Evolutionary conservation across 2,888 invertebrate genomes (phyloP).

Genomic region (Pandemis corylana): DNA sequence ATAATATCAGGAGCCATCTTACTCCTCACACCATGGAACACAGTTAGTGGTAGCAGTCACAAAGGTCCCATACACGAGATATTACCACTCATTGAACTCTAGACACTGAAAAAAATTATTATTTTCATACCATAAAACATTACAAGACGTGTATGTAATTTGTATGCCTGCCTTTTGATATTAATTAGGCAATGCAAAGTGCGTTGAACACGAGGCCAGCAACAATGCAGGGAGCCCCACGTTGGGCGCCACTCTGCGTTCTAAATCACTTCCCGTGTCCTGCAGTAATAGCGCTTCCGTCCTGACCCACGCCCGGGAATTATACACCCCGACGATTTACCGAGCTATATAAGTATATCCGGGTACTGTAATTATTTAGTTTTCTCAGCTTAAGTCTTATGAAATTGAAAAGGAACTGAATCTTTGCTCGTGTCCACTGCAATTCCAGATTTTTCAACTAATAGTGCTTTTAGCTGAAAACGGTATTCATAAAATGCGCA

Average conservation of each 20-base stretch:
- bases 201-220: slow-evolving; percentile 31
- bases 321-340: slow-evolving; percentile 56
- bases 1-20: too few relatives aligned
- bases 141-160: not conserved
- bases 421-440: not conserved
- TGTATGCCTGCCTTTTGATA: not conserved
- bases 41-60: too few relatives aligned
- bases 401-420: slow-evolving; percentile 1
- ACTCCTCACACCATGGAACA: too few relatives aligned
- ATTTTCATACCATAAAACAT: not conserved
- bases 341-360: slow-evolving; percentile 43
- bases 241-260: slow-evolving; percentile 50
- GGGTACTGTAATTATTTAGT: slow-evolving; percentile 21
- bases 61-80: too few relatives aligned
- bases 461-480: too few relatives aligned
- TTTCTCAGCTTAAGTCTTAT: slow-evolving; percentile 20
- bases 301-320: slow-evolving; percentile 51
- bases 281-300: slow-evolving; percentile 61
- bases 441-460: not conserved
- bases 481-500: too few relatives aligned
- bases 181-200: not conserved
- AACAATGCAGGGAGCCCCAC: slow-evolving; percentile 41
- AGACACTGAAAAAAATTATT: not conserved
- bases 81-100: too few relatives aligned
- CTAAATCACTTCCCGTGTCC: slow-evolving; percentile 67